Conservation (phyloP, 2,113 vertebrate genomes). For the Rhabdomys dilectus region DNA sequence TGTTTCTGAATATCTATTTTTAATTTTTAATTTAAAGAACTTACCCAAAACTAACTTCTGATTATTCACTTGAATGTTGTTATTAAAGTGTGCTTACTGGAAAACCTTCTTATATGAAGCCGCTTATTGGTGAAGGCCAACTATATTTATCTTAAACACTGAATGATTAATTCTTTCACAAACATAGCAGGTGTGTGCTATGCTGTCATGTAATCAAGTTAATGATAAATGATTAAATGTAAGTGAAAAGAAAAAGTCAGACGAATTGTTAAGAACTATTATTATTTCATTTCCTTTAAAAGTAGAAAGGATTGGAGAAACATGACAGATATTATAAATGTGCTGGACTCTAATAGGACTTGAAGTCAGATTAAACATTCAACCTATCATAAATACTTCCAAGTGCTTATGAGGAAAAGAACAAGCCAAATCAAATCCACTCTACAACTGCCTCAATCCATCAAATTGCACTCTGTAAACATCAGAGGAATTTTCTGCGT, state of each 20-base stretch:
- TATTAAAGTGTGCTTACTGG: slow-evolving; percentile 50
- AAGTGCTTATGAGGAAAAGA: slow-evolving; percentile 54
- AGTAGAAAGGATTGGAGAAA: slow-evolving; percentile 44
- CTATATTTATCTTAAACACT: slow-evolving; percentile 55
- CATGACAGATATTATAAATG: slow-evolving; percentile 7
- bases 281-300: slow-evolving; percentile 44
- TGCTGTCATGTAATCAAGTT: not conserved
- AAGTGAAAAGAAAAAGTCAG: not conserved
- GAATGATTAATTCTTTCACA: slow-evolving; percentile 68
- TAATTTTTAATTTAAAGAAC: slow-evolving; percentile 54
- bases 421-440: slow-evolving; percentile 54
- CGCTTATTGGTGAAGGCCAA: slow-evolving; percentile 66
- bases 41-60: slow-evolving; percentile 62
- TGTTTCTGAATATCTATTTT: not conserved
- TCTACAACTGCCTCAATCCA: slow-evolving; percentile 48
- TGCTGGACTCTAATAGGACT: slow-evolving; percentile 29
- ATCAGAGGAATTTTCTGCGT: slow-evolving; percentile 1
- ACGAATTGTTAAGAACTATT: not conserved
- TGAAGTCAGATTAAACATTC: slow-evolving; percentile 28
- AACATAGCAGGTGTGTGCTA: slow-evolving; percentile 22
- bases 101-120: slow-evolving; percentile 29
- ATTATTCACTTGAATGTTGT: not conserved
- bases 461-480: slow-evolving; percentile 13
- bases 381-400: slow-evolving; percentile 57
- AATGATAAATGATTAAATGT: not conserved